These are phyloP conservation scores for Otolemur crassicaudatus DNA, from an alignment of 2,797 vertebrate species.

Conservation along the genomic window DNA sequence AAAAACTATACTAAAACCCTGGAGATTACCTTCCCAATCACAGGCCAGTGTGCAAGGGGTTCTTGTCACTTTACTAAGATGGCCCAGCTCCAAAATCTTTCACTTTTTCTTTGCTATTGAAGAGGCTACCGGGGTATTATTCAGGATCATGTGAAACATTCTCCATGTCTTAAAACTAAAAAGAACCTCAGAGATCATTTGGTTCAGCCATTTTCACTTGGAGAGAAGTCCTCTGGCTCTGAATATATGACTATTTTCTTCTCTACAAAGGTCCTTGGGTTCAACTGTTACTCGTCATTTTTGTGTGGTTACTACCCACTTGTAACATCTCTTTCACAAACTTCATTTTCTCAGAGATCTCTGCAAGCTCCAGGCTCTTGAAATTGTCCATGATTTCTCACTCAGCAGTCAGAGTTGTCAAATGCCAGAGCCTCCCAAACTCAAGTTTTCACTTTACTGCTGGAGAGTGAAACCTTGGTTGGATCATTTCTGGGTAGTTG, in stretches of 20 bases:
- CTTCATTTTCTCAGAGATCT: background rate
- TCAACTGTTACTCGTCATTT: background rate
- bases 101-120: background rate
- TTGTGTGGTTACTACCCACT: background rate
- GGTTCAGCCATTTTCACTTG: background rate
- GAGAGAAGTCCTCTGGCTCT: background rate
- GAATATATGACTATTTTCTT: background rate
- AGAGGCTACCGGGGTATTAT: background rate
- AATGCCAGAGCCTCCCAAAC: background rate
- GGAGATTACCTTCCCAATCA: background rate
- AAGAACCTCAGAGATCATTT: background rate
- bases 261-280: background rate
- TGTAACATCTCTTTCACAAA: background rate
- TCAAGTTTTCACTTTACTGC: background rate
- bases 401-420: background rate
- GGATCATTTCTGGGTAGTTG: background rate
- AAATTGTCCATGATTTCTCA: background rate
- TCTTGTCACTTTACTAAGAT: slow-evolving; percentile 2
- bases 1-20: background rate
- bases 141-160: slow-evolving; percentile 25
- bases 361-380: background rate
- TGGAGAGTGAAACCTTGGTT: background rate
- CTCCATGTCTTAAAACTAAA: slow-evolving; percentile 13
- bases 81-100: background rate
- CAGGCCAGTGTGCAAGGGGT: background rate